Percentiles rank a stretch among this genome's conserved stretches.
phyloP scores from a whole-genome alignment of 2,113 vertebrate species.

The Sula dactylatra region DNA sequence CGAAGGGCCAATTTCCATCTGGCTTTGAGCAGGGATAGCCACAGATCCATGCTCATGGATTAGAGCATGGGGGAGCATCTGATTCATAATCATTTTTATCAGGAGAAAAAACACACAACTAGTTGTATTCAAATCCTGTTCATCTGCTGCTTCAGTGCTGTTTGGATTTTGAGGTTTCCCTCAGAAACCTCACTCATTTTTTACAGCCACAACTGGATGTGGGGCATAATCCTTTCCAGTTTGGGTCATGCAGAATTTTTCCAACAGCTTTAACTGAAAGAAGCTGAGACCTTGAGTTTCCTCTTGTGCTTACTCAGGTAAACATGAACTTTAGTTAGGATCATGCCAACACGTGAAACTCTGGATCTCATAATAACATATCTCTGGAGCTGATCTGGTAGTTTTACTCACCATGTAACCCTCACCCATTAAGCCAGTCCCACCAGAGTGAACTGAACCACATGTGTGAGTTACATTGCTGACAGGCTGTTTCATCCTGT shows the following conservation, averaged over 20 bases:
- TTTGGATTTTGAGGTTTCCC: neutral
- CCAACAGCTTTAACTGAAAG: neutral
- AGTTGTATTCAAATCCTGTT: neutral
- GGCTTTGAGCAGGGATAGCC: neutral
- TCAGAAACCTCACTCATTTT: neutral
- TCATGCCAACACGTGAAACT: neutral
- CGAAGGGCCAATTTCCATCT: neutral
- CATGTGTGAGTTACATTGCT: neutral
- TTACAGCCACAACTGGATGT: neutral
- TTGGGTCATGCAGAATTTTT: neutral
- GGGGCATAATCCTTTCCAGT: neutral
- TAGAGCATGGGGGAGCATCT: neutral
- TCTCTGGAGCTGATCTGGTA: neutral
- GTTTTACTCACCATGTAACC: neutral
- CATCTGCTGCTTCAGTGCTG: neutral
- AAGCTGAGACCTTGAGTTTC: neutral
- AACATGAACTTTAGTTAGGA: neutral
- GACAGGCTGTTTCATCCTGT: neutral
- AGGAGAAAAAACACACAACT: neutral
- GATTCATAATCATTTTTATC: neutral
- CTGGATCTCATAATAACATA: neutral
- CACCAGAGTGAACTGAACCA: neutral
- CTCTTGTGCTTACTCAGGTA: neutral
- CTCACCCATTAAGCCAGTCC: neutral
- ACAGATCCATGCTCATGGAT: neutral